These are phyloP conservation scores for Valencia hispanica DNA, from an alignment of 2,797 vertebrate genomes.

Conservation along the genomic window DNA sequence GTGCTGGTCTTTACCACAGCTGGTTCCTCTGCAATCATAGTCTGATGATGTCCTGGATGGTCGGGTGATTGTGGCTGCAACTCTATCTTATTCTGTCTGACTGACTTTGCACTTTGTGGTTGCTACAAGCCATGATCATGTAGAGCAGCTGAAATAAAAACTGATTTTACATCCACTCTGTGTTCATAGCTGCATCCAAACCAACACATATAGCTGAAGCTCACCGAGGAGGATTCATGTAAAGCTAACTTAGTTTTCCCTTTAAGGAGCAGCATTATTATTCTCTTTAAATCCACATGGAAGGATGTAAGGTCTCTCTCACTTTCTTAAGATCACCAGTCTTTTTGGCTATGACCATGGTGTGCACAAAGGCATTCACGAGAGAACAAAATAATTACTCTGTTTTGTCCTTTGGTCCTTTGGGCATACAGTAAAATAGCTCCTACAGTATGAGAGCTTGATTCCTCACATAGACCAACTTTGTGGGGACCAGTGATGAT, in stretches of 20 bases:
- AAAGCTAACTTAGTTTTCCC: constrained; percentile 45
- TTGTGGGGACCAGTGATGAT: too few species aligned
- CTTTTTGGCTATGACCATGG: too few species aligned
- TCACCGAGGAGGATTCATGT: constrained; percentile 27
- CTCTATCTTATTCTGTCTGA: constrained; percentile 60
- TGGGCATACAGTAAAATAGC: too few species aligned
- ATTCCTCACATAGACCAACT: too few species aligned
- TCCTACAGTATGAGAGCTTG: too few species aligned
- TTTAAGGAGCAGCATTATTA: constrained; percentile 22
- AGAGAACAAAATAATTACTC: too few species aligned
- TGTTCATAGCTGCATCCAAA: constrained; percentile 46
- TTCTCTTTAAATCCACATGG: constrained; percentile 16
- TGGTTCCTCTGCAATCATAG: constrained; percentile 61
- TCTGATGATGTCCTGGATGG: constrained; percentile 59
- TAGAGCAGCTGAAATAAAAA: constrained; percentile 66
- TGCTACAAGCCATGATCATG: constrained; percentile 52
- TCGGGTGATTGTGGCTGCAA: constrained; percentile 66
- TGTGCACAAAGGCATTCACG: too few species aligned
- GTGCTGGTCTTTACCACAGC: constrained; percentile 54
- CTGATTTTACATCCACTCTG: constrained; percentile 72
- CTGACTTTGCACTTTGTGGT: constrained; percentile 69
- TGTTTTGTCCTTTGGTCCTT: too few species aligned
- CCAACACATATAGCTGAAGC: constrained; percentile 33
- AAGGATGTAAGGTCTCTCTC: too few species aligned
- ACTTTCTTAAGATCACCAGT: too few species aligned